A percentile compares a stretch with the other conserved stretches of the same genome.
Conservation (phyloP, 2,888 invertebrate species). For the Eilema griseolum region DNA sequence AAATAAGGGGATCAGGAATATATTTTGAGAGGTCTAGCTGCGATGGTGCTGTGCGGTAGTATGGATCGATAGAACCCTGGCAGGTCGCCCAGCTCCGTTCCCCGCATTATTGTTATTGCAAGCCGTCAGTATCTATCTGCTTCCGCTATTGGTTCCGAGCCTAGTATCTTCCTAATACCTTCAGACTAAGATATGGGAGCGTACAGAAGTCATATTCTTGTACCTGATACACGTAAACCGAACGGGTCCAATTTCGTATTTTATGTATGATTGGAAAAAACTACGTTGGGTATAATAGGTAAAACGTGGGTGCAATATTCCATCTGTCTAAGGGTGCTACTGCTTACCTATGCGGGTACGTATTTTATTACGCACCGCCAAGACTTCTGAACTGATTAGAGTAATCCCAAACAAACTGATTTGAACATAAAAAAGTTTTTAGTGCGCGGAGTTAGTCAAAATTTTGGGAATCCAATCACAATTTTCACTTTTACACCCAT, state of each 20-base stretch:
- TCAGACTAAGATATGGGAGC: constrained; percentile 72
- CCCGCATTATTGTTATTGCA: constrained; percentile 86
- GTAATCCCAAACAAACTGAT: constrained; percentile 46
- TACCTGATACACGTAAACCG: constrained; percentile 53
- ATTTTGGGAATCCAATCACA: constrained; percentile 51
- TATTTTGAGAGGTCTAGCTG: constrained; percentile 74
- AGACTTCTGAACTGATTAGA: constrained; percentile 50
- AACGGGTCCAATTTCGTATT: constrained; percentile 47
- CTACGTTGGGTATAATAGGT: constrained; percentile 28
- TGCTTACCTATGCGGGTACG: constrained; percentile 30
- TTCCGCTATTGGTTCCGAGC: constrained; percentile 80
- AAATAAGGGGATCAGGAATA: constrained; percentile 65
- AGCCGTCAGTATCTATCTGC: constrained; percentile 79
- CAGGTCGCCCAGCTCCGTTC: constrained; percentile 84
- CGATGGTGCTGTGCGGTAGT: constrained; percentile 70
- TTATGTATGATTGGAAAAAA: constrained; percentile 54
- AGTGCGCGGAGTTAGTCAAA: constrained; percentile 41
- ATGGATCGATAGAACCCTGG: constrained; percentile 84
- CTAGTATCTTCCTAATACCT: constrained; percentile 74
- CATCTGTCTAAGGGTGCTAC: constrained; percentile 13
- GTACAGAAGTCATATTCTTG: constrained; percentile 43
- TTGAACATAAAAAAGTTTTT: constrained; percentile 52
- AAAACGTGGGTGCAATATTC: constrained; percentile 36
- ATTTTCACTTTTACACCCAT: constrained; percentile 48
- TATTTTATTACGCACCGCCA: constrained; percentile 36